Evolutionary conservation across 2,888 invertebrate genomes (phyloP), one percentile per base, ranked within the genome.

Genomic region (Cheilosia soror): DNA sequence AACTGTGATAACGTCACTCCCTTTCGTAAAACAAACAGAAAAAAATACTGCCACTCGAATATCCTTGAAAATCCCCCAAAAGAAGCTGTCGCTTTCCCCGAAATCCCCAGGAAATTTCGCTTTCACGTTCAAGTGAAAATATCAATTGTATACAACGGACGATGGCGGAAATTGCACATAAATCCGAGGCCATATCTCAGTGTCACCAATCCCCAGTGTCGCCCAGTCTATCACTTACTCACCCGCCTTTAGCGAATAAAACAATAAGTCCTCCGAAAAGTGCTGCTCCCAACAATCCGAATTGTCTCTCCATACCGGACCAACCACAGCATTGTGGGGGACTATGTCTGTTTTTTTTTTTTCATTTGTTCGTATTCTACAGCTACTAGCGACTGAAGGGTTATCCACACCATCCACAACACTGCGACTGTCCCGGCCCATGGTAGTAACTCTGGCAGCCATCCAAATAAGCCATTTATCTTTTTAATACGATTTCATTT

Each of bases 401-500:
- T 69, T 60, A 71, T 62, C 55, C 68, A 55, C 37, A 55, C 37
- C 60, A 51, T 31, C 63, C 66, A 11, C 58, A 40, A 58, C 31
- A 49, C 76, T 31, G n/a, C n/a, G n/a, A n/a, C n/a, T n/a, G 20
- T 40, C 53, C 40, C 44, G n/a, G 27, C 25, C 60, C 44, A 51
- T 27, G 58, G 47, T 37, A 75, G 73, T 73, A 44, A 84, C 71
- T 76, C 71, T 76, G 85, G 72, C 85, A 72, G 85, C 60, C 72
- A 85, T 77, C 81, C 81, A 85, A 85, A 85, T 81, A 85, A 85
- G 78, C 85, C 85, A 87, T 87, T 87, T 87, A 87, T 87, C 87
- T 87, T 87, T 81, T 87, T 87, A 87, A 87, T 87, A 87, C 87
- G 87, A 87, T 87, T 87, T 87, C 87, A 87, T 87, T 87, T 87